phyloP scores from a whole-genome alignment of 2,888 invertebrate genomes.

The Parnassius apollo region DNA sequence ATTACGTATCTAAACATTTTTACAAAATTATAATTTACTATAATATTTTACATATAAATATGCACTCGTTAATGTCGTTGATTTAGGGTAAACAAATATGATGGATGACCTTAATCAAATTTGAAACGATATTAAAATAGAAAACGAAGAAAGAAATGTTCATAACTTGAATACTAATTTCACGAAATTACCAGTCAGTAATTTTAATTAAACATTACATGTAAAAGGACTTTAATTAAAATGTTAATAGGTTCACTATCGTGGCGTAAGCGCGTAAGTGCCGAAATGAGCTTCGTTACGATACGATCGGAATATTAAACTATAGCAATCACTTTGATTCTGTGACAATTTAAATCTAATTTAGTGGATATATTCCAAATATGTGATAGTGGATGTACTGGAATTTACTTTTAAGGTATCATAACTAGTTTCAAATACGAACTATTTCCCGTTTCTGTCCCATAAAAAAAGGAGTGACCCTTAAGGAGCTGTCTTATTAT shows the following conservation, averaged over 20 bases:
- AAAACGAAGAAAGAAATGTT: no score
- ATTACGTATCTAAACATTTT: no score
- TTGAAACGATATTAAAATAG: no score
- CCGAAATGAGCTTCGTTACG: slow-evolving; percentile 31
- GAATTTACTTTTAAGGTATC: neutral
- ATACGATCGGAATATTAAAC: slow-evolving; percentile 30
- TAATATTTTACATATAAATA: no score
- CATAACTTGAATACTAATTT: slow-evolving; percentile 1
- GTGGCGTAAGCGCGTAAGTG: slow-evolving; percentile 35
- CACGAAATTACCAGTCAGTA: slow-evolving; percentile 11
- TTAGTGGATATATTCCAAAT: slow-evolving; percentile 6
- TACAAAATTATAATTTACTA: no score
- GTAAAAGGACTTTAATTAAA: slow-evolving; percentile 45
- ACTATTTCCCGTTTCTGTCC: no score
- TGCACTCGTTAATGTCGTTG: no score
- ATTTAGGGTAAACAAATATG: no score
- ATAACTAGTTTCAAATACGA: no score
- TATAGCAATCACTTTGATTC: slow-evolving; percentile 25
- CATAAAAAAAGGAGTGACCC: no score
- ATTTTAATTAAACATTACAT: slow-evolving; percentile 26
- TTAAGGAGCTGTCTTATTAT: no score
- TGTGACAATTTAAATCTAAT: slow-evolving; percentile 23
- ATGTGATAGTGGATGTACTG: neutral
- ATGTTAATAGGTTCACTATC: slow-evolving; percentile 46
- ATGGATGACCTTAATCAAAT: no score